phyloP scores from a whole-genome alignment of 2,113 vertebrate species.

The Porphyrio hochstetteri region DNA sequence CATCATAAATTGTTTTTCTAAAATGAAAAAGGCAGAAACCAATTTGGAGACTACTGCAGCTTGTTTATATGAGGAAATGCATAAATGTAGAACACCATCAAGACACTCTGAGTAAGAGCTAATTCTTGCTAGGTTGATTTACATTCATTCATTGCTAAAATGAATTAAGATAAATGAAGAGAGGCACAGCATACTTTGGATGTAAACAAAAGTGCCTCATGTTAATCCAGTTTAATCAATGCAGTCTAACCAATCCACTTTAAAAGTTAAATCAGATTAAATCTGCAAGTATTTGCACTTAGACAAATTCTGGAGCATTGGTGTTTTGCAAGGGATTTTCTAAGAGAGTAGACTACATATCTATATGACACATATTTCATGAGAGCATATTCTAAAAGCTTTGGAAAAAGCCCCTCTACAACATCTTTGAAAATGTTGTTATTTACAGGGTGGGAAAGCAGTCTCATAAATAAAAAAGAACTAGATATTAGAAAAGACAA shows the following conservation, averaged over 20 bases:
- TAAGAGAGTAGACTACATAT: neutral
- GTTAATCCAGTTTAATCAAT: neutral
- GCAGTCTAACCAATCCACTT: neutral
- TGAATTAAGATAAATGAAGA: neutral
- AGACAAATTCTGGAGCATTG: neutral
- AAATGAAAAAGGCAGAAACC: neutral
- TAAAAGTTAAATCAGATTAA: neutral
- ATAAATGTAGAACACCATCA: neutral
- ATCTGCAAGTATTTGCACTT: neutral
- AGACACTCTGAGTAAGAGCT: neutral
- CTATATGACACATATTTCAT: neutral
- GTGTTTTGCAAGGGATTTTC: neutral
- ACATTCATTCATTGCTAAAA: neutral
- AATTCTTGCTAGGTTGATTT: neutral
- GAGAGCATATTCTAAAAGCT: neutral
- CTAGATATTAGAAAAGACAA: neutral
- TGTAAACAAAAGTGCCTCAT: neutral
- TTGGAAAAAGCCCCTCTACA: neutral
- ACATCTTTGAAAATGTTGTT: neutral
- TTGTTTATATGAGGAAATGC: neutral
- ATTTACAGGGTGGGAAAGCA: neutral
- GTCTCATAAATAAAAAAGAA: neutral
- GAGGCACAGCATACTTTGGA: neutral
- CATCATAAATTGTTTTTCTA: neutral
- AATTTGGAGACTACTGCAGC: neutral